Conservation (phyloP, 2,888 invertebrate genomes). For the Nomada goodeniana region DNA sequence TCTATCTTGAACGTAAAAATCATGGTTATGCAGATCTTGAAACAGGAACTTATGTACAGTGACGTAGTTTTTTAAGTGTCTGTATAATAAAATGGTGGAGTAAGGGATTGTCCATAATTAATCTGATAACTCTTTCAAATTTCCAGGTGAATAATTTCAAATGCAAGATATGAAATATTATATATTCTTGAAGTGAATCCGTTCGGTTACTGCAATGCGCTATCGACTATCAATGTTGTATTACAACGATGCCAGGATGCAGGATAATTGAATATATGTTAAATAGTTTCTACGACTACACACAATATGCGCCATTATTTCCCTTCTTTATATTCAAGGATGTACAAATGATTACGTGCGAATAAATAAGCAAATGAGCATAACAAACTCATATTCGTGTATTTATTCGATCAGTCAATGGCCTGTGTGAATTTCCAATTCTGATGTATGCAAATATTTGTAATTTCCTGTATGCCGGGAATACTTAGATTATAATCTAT, state of each 20-base stretch:
- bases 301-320: neutral
- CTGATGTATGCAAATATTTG: constrained; percentile 1
- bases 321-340: neutral
- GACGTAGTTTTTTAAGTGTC: too few species aligned
- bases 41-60: too few species aligned
- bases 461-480: too few species aligned
- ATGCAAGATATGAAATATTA: neutral
- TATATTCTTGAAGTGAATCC: neutral
- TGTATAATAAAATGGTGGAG: too few species aligned
- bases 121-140: too few species aligned
- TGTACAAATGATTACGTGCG: neutral
- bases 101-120: too few species aligned
- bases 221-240: neutral
- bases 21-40: too few species aligned
- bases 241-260: too few species aligned
- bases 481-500: neutral
- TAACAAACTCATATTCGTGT: neutral
- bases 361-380: constrained; percentile 13
- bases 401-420: neutral
- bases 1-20: too few species aligned
- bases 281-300: neutral
- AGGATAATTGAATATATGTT: constrained; percentile 15
- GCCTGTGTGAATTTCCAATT: neutral
- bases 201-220: neutral
- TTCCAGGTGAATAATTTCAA: neutral